Evolutionary conservation across 2,113 vertebrate genomes (phyloP).

Genomic region (Oryctolagus cuniculus): DNA sequence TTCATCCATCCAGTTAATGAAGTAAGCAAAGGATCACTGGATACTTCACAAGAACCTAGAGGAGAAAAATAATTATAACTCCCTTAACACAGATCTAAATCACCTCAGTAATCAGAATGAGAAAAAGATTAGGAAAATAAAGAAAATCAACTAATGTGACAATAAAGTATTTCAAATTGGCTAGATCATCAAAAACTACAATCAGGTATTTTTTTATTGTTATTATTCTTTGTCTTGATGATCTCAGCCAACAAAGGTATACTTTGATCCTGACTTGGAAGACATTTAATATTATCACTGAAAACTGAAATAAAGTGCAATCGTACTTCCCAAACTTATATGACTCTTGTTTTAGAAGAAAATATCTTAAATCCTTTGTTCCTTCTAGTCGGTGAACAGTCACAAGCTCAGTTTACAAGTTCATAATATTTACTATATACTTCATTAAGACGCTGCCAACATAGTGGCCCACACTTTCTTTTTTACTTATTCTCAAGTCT

Average conservation of each 20-base stretch:
- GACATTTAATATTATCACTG: slow-evolving; percentile 19
- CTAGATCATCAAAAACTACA: slow-evolving; percentile 18
- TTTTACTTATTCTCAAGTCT: neutral
- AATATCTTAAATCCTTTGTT: slow-evolving; percentile 12
- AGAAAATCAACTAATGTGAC: neutral
- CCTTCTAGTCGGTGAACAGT: neutral
- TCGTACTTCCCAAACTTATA: neutral
- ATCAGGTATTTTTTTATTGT: neutral
- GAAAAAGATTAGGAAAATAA: neutral
- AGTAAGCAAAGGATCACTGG: slow-evolving; percentile 38
- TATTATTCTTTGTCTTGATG: neutral
- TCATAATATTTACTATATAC: neutral
- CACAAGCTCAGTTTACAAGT: neutral
- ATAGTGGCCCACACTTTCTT: neutral
- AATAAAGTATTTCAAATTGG: slow-evolving; percentile 26
- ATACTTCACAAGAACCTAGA: slow-evolving; percentile 67
- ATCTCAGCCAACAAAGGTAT: neutral
- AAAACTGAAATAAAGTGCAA: slow-evolving; percentile 16
- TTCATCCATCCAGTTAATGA: slow-evolving; percentile 58
- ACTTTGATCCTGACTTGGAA: slow-evolving; percentile 4
- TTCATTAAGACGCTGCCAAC: neutral
- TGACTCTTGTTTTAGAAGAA: neutral
- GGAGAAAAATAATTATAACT: slow-evolving; percentile 8
- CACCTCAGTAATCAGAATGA: neutral
- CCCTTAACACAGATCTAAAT: slow-evolving; percentile 58